phyloP scores from a whole-genome alignment of 2,113 vertebrate genomes.

The Caracal caracal region DNA sequence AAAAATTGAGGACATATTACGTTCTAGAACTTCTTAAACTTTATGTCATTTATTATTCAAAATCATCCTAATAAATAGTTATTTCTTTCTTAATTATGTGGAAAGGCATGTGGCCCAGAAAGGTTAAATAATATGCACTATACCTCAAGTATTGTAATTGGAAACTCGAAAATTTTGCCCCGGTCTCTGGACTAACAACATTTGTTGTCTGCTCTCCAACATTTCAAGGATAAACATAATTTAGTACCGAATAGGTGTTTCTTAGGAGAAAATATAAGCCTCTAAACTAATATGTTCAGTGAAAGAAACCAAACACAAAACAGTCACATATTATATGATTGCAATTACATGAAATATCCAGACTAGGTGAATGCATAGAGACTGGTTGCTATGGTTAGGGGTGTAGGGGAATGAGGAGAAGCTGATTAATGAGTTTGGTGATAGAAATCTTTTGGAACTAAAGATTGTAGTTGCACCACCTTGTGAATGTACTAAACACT shows the following conservation, averaged over 20 bases:
- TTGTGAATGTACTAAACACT: neutral
- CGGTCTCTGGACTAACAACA: neutral
- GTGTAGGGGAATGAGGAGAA: neutral
- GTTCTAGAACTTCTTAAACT: neutral
- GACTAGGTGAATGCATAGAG: neutral
- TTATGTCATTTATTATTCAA: neutral
- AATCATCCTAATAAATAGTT: neutral
- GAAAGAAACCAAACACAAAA: neutral
- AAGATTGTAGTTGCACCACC: neutral
- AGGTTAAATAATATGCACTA: neutral
- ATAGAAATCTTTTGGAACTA: neutral
- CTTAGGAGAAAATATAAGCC: neutral
- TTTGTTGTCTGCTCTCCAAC: neutral
- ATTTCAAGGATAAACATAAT: neutral
- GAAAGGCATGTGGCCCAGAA: neutral
- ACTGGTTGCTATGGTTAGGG: neutral
- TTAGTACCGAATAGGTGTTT: neutral
- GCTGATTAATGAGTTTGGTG: neutral
- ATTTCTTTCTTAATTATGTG: neutral
- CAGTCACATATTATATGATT: rapidly evolving
- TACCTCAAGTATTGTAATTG: neutral
- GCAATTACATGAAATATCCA: neutral
- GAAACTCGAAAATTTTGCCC: neutral
- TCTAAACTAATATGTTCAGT: neutral
- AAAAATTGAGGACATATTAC: neutral